phyloP scores from a whole-genome alignment of 92 coral and sea anemone genomes.

The Epizoanthus scotinus region DNA sequence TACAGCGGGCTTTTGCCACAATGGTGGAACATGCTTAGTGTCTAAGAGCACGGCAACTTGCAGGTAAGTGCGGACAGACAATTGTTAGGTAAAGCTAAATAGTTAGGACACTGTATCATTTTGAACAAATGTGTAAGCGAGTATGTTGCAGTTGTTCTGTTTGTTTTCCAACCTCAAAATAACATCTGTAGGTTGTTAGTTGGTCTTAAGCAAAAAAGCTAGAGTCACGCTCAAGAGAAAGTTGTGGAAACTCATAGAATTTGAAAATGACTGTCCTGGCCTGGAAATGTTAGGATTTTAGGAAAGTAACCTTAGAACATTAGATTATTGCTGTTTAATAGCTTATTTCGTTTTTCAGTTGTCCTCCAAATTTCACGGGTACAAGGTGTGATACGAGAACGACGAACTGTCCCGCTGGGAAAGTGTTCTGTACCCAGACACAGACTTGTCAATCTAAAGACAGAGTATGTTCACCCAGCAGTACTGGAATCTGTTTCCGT shows the following conservation, averaged over 20 bases:
- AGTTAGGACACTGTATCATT: too few relatives aligned
- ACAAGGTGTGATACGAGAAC: conserved; percentile 39
- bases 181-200: too few relatives aligned
- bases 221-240: too few relatives aligned
- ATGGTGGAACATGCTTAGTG: conserved; percentile 68
- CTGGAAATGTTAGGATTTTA: too few relatives aligned
- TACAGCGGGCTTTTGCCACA: conserved; percentile 56
- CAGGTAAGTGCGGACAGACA: conserved; percentile 50
- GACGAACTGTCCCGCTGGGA: background rate
- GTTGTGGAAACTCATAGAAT: too few relatives aligned
- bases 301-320: too few relatives aligned
- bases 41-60: conserved; percentile 50
- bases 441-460: conserved; percentile 2
- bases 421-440: conserved; percentile 13
- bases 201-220: too few relatives aligned
- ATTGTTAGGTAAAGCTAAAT: too few relatives aligned
- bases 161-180: too few relatives aligned
- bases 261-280: too few relatives aligned
- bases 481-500: conserved; percentile 15
- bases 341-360: conserved; percentile 33
- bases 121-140: too few relatives aligned
- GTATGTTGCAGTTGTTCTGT: too few relatives aligned
- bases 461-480: background rate
- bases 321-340: background rate
- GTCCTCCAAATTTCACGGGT: conserved; percentile 59